Evolutionary conservation across 2,113 vertebrate species (phyloP).

Genomic region (Alces alces): DNA sequence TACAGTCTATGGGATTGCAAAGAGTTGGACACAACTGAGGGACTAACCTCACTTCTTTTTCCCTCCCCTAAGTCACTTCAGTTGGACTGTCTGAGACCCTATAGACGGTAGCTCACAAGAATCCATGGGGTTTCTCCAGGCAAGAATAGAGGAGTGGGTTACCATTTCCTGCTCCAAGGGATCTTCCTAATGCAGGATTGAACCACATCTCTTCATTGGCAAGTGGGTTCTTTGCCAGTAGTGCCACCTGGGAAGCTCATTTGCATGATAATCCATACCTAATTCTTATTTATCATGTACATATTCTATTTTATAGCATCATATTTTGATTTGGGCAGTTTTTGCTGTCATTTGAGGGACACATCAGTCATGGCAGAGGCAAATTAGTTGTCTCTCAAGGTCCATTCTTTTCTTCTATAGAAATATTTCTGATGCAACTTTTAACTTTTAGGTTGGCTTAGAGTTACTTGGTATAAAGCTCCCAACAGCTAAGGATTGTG

Average conservation of each 20-base stretch:
- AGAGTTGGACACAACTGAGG: not conserved
- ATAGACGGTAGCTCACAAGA: accelerated
- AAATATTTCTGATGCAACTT: not conserved
- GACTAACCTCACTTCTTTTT: not conserved
- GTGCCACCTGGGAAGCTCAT: not conserved
- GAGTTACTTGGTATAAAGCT: not conserved
- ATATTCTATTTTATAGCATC: not conserved
- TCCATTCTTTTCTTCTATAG: not conserved
- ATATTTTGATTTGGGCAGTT: not conserved
- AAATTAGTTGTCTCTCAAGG: not conserved
- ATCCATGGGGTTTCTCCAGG: not conserved
- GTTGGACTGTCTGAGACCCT: not conserved
- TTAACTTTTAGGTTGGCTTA: not conserved
- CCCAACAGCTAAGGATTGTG: not conserved
- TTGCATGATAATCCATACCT: not conserved
- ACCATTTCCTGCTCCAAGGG: not conserved
- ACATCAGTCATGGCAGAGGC: not conserved
- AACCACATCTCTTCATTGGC: not conserved
- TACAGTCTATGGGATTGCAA: not conserved
- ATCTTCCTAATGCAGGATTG: not conserved
- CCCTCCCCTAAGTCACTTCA: not conserved
- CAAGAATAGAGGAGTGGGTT: not conserved
- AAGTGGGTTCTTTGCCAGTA: not conserved
- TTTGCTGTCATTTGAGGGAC: not conserved
- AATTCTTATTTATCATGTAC: not conserved